A percentile compares a stretch with the other conserved stretches of the same genome.
These are phyloP conservation scores for Leptopterna dolabrata DNA, from an alignment of 2,888 invertebrate species.

Conservation along the genomic window DNA sequence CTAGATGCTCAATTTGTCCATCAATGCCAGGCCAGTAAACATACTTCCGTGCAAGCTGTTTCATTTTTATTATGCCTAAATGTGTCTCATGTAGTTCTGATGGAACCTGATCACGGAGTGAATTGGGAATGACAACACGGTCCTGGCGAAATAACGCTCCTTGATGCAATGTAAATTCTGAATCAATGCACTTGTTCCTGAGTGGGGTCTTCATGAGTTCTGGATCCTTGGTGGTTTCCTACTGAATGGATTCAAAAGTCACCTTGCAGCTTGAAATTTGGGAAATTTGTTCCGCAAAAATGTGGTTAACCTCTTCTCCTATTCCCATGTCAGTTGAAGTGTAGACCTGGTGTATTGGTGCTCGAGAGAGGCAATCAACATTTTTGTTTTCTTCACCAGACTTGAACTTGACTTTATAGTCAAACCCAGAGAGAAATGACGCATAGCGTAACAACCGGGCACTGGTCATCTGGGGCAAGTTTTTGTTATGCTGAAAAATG, in stretches of 20 bases:
- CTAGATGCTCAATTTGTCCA: conserved; percentile 62
- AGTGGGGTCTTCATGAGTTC: neutral
- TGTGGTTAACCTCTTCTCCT: conserved; percentile 13
- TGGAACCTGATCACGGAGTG: conserved; percentile 59
- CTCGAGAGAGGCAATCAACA: conserved; percentile 43
- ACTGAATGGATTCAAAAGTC: neutral
- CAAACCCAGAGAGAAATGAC: conserved; percentile 50
- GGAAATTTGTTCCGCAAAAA: conserved; percentile 29
- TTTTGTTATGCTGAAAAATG: conserved; percentile 44
- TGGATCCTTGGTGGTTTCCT: conserved; percentile 45
- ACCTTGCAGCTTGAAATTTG: conserved; percentile 40
- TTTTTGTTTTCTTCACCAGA: neutral
- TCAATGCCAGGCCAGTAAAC: conserved; percentile 64
- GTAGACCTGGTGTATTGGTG: neutral
- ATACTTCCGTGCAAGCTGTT: conserved; percentile 62
- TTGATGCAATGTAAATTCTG: conserved; percentile 2
- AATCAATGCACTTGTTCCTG: neutral
- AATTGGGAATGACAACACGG: conserved; percentile 58
- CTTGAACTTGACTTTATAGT: conserved; percentile 53
- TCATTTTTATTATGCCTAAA: conserved; percentile 64
- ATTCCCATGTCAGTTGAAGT: neutral
- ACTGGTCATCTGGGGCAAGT: conserved; percentile 47
- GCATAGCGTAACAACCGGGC: conserved; percentile 50
- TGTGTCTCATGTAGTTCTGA: conserved; percentile 63
- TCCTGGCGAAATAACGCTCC: conserved; percentile 49